Percentiles rank a stretch among this genome's conserved stretches.
phyloP scores from a whole-genome alignment of 2,888 invertebrate genomes.

The Tenodera sinensis region DNA sequence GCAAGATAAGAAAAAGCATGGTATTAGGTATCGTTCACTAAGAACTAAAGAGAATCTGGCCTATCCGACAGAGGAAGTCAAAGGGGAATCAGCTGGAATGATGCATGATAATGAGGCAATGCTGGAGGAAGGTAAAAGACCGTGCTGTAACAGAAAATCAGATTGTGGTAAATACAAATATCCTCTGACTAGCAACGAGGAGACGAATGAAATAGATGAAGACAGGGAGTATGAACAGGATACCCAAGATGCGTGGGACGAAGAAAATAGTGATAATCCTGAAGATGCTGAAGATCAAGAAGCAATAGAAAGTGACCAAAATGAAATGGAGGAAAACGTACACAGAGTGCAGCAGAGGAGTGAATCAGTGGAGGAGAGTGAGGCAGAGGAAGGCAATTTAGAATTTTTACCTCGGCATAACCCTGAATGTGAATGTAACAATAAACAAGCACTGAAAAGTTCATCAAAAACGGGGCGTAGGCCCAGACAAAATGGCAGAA shows the following conservation, averaged over 20 bases:
- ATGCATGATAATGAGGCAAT: no score
- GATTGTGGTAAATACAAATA: neutral
- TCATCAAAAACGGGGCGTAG: neutral
- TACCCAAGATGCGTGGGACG: neutral
- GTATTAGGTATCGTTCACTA: neutral
- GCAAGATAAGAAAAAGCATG: no score
- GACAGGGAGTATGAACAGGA: neutral
- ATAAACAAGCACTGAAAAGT: neutral
- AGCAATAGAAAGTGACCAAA: neutral
- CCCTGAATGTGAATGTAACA: neutral
- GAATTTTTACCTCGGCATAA: neutral
- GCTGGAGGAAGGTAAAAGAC: neutral
- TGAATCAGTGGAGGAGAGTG: no score
- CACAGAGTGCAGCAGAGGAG: neutral
- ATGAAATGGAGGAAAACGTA: neutral
- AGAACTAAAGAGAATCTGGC: neutral
- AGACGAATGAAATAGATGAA: neutral
- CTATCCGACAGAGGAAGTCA: neutral
- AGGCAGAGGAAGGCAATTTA: neutral
- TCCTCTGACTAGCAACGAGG: neutral
- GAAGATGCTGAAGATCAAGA: neutral
- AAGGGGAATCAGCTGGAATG: no score
- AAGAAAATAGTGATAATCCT: neutral
- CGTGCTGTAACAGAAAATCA: neutral
- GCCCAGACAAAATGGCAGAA: neutral